Conservation (phyloP, 2,113 vertebrate species). For the Hydrochoerus hydrochaeris region DNA sequence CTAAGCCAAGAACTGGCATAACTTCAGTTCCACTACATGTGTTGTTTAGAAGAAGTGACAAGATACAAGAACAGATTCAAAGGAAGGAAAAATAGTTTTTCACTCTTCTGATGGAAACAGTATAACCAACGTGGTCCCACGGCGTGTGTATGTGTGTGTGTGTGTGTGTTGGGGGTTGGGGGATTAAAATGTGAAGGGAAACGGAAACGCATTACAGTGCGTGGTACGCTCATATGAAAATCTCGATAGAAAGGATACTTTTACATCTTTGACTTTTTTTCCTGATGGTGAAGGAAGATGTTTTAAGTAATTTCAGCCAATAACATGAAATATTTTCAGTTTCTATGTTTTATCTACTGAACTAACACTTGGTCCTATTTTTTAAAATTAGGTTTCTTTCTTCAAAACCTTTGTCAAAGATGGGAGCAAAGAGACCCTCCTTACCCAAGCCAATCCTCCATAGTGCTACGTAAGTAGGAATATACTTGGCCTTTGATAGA, state of each 20-base stretch:
- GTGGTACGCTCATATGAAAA: not conserved
- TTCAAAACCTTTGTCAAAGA: not conserved
- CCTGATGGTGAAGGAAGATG: not conserved
- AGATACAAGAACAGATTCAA: not conserved
- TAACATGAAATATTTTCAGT: slow-evolving; percentile 1
- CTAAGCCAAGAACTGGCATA: not conserved
- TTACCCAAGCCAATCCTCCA: not conserved
- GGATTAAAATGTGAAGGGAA: not conserved
- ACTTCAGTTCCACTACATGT: not conserved
- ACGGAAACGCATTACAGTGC: not conserved
- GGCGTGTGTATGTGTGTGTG: not conserved
- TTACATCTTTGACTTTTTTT: not conserved
- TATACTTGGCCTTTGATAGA: not conserved
- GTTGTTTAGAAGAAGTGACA: not conserved
- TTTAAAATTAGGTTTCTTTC: not conserved
- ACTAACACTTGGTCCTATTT: not conserved
- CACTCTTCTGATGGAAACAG: not conserved
- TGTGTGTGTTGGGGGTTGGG: not conserved
- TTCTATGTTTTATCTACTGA: not conserved
- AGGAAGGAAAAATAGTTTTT: not conserved
- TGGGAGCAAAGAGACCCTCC: not conserved
- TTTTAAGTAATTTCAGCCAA: slow-evolving; percentile 15
- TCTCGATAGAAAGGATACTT: not conserved
- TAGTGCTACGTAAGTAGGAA: not conserved
- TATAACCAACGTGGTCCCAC: not conserved